Base-by-base conservation (phyloP, 2,797 vertebrate species). In the Bradypus variegatus region DNA sequence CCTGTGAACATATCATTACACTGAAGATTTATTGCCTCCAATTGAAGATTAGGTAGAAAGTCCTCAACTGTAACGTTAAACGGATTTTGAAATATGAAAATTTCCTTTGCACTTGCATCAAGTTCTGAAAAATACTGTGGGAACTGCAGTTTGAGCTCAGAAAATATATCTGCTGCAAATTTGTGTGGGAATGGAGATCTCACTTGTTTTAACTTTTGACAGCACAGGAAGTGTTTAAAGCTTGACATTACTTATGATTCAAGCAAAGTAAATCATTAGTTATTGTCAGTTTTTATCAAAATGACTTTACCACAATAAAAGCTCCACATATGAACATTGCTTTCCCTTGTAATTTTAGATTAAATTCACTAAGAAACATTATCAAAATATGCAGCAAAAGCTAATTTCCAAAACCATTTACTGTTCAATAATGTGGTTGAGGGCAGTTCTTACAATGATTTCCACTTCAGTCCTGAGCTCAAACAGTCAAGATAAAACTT, bases 331-430 rank as follows among this genome's bases (percentile, higher is more conserved):
- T 85, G n/a, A 84, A 73, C 64, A 88, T 21, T 65, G 53, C 60
- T 88, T 91, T 94, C 41, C 27, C 33, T 89, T 80, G 16, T 89
- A 85, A 90, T 88, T 78, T 73, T 67, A 87, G 60, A 8, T 62
- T 60, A 45, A 77, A 72, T 8, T 76, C n/a, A 29, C 84, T 93
- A 87, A 89, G 73, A 89, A 55, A 36, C 18, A 38, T 73, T 23
- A 36, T 48, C 33, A 67, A 50, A 48, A 18, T 80, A 67, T 85
- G 85, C 67, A 80, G n/a, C 58, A 75, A 89, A 91, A 80, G 75
- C 18, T 80, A 79, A 85, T 69, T 85, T 85, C 65, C 29, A 80
- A 80, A 85, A 79, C 67, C 29, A 80, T 75, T 85, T 91, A 10
- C 23, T 76, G 50, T 89, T 89, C 60, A 69, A 36, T 50, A 41